Evolutionary conservation across 2,113 vertebrate genomes (phyloP), one percentile per base, ranked within the genome.

Genomic region (Nansenia antarctica): DNA sequence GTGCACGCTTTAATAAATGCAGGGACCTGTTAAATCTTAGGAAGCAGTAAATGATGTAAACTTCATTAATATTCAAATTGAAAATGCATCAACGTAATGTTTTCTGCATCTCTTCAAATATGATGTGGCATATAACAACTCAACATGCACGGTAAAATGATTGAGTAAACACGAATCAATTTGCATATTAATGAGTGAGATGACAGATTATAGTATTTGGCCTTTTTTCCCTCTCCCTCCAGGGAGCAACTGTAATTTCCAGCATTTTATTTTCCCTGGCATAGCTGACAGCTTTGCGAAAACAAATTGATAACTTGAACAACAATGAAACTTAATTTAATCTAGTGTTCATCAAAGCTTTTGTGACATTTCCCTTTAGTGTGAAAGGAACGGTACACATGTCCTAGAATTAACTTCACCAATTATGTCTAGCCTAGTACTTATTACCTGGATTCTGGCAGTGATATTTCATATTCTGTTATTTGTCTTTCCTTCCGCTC

Each of bases 161-260:
- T 79, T 84, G 84, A 84, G 77, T 86, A 84, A 84, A 82, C 82
- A 86, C 54, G 77, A 82, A 82, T 86, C 79, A 86, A 86, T 86
- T 86, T 86, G 74, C 84, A 86, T 86, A 84, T 86, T 86, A 86
- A 86, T 86, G 79, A 86, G 82, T 35, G 63, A 86, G 79, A 82
- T 86, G 72, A 82, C 79, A 86, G 82, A 86, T 86, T 84, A 82
- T 80, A 86, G 82, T 84, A 86, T 82, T 84, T 84, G 76, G 52
- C 77, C 37, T 37, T 78, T 77, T 77, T 68, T 65, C 54, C 72
- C 30, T 73, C 70, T 77, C 61, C 79, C 79, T 78, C 80, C 69
- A 74, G 80, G 76, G 84, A 74, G 68, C 47, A 78, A 62, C 69
- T 24, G 62, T 57, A 62, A 73, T 80, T 84, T 74, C 63, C 74